phyloP scores from a whole-genome alignment of 1,140 invertebrate species.

The Bombus haemorrhoidalis region DNA sequence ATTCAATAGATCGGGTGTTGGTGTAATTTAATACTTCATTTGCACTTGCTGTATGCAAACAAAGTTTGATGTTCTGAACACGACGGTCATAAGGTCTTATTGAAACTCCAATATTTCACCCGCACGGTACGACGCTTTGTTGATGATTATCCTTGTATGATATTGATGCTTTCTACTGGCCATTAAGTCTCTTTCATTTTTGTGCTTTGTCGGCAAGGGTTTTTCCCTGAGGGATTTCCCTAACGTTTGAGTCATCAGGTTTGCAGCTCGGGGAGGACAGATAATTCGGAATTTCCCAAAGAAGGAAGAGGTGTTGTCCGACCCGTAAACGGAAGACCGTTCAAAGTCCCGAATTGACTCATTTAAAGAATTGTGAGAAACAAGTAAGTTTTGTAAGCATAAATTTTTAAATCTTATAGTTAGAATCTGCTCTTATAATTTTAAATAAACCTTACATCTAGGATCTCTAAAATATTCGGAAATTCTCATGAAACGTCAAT shows the following conservation, averaged over 20 bases:
- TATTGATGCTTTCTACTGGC: rapidly evolving
- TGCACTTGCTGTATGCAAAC: no score
- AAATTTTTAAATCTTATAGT: neutral
- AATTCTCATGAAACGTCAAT: neutral
- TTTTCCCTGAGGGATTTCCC: no score
- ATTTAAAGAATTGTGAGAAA: neutral
- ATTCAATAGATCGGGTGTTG: no score
- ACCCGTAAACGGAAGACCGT: rapidly evolving
- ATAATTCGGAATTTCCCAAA: no score
- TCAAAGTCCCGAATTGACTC: neutral
- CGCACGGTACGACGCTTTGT: no score
- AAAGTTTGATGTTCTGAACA: no score
- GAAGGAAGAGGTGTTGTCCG: rapidly evolving
- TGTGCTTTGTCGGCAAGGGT: rapidly evolving
- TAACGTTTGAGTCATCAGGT: no score
- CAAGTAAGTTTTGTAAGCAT: no score
- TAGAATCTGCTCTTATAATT: neutral
- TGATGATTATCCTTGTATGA: rapidly evolving
- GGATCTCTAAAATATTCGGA: no score
- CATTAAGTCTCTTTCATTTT: rapidly evolving
- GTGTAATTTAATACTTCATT: no score
- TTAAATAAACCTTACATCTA: neutral
- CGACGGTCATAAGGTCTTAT: no score
- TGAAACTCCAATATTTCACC: no score
- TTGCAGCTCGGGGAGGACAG: rapidly evolving